Evolutionary conservation across 2,797 vertebrate species (phyloP).

Genomic region (Propithecus deckenii): DNA sequence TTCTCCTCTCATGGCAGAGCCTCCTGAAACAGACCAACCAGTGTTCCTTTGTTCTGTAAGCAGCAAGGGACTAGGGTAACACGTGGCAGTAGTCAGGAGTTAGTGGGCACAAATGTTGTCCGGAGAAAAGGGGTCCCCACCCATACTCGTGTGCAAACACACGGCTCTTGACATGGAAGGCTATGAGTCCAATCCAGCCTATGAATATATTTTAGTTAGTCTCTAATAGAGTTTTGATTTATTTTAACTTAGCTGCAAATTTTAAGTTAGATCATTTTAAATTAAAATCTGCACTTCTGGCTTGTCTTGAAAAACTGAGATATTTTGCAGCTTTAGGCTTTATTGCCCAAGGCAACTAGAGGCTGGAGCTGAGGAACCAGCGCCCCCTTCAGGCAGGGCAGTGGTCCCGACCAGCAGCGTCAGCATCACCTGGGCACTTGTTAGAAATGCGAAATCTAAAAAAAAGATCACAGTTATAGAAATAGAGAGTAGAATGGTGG

Average conservation of each 20-base stretch:
- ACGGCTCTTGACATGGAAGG: background rate
- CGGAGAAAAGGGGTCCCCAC: background rate
- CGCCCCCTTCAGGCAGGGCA: background rate
- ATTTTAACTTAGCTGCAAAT: background rate
- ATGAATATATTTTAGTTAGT: background rate
- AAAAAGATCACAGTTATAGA: background rate
- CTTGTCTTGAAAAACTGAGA: background rate
- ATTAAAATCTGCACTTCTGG: background rate
- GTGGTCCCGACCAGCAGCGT: too few relatives aligned
- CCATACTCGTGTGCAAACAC: accelerated
- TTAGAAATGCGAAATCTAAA: background rate
- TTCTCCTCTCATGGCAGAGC: background rate
- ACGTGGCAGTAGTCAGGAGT: background rate
- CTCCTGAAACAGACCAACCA: background rate
- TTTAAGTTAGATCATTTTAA: background rate
- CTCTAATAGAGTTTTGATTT: background rate
- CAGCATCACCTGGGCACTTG: too few relatives aligned
- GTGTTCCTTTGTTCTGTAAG: background rate
- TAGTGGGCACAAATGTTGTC: background rate
- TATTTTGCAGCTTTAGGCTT: background rate
- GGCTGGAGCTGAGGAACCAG: background rate
- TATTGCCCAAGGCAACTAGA: background rate
- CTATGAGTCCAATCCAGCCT: background rate
- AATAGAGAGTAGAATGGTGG: background rate
- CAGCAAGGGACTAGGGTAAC: background rate